Evolutionary conservation across 2,113 vertebrate species (phyloP).

Genomic region (Athene cunicularia): DNA sequence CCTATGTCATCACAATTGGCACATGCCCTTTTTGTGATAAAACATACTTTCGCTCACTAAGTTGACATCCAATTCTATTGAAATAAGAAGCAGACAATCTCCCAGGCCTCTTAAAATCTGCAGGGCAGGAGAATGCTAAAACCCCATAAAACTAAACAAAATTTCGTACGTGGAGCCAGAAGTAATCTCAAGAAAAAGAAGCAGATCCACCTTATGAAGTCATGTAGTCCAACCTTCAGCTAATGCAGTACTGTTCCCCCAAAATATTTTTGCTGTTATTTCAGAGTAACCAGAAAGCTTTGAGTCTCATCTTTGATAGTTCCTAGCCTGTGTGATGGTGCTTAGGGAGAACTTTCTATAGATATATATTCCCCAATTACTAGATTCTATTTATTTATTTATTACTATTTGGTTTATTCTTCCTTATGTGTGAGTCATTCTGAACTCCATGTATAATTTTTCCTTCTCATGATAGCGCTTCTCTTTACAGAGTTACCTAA

Average conservation of each 20-base stretch:
- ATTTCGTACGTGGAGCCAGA: accelerated
- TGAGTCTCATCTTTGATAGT: not conserved
- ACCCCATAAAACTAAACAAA: not conserved
- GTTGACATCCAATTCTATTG: not conserved
- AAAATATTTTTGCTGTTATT: not conserved
- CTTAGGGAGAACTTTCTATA: not conserved
- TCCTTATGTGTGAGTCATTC: not conserved
- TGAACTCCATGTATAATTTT: not conserved
- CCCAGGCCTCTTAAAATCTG: not conserved
- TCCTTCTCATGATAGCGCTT: not conserved
- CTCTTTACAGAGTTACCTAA: not conserved
- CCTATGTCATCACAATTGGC: not conserved
- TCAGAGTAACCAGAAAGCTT: not conserved
- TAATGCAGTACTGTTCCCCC: not conserved
- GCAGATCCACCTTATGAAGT: not conserved
- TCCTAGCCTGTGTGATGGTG: not conserved
- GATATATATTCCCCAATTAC: not conserved
- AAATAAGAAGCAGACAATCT: not conserved
- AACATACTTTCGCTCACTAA: not conserved
- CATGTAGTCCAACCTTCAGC: not conserved
- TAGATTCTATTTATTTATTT: not conserved
- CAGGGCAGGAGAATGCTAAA: not conserved
- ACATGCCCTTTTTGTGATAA: not conserved
- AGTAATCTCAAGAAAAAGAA: not conserved
- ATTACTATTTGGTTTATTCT: not conserved